Base-by-base conservation (phyloP, 64 coral and sea anemone species). In the Hydrozoanthus tunicans region DNA sequence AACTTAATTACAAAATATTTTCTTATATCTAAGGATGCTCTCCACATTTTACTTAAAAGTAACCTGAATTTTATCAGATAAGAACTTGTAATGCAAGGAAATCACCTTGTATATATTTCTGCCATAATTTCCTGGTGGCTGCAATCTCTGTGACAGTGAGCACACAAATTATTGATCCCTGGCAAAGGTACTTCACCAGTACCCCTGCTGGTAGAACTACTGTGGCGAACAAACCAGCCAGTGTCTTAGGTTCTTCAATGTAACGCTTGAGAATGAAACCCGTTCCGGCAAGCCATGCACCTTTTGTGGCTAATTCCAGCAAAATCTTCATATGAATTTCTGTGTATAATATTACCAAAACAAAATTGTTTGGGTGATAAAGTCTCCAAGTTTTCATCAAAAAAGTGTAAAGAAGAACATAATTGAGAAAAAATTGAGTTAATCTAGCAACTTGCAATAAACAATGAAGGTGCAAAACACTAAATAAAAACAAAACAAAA, bases 201-300 rank as follows among this genome's bases (percentile, higher is more conserved):
- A 86, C 27, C 53, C 82, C 82, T 5, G 82, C 64, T 20, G 65
- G 82, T 3, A 86, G 51, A 3, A 86, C 82, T 5, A 86, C 82
- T 56, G 82, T 86, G 54, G 82, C 82, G 71, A 86, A 86, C 20
- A 86, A 58, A 9, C 82, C 82, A 24, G 82, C 66, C 64, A 86
- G 53, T 5, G 64, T 86, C 58, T 86, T 71, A 1, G 82, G 82
- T 70, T 86, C 82, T 71, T 86, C 82, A 26, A 86, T 70, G 53
- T 86, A 86, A 9, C 82, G 82, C 53, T 57, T 86, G 4, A 86
- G 82, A 26, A 86, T 86, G 13, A 86, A 86, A 68, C 82, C 82
- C 12, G 82, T 86, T 10, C 82, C 82, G 54, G 66, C 82, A 65
- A 86, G 64, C 82, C 82, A 86, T 10, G 82, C 82, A 6, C 82